Evolutionary conservation across 1,140 invertebrate genomes (phyloP), one percentile per base, ranked within the genome.

Genomic region (Pinna nobilis): DNA sequence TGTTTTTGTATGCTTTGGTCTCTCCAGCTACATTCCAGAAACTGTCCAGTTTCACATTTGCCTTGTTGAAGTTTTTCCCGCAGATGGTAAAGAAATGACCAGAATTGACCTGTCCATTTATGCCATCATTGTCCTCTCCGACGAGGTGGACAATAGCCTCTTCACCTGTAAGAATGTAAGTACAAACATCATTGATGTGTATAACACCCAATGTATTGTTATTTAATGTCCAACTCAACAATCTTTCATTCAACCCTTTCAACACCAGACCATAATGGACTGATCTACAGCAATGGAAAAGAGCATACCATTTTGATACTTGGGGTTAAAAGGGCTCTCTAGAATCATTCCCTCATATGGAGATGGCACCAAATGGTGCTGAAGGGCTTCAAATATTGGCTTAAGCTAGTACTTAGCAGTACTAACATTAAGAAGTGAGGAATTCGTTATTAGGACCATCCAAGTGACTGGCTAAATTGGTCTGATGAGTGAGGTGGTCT

Each of bases 101-200:
- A n/a, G 77, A 70, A 44, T 72, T 55, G 5, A 78, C 15, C 1
- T 65, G 47, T 18, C 35, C 73, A 70, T 78, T 74, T 9, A 81
- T 68, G 2, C 79, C 79, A 63, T 80, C 78, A 73, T 80, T 67
- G 13, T 79, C 70, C 37, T 70, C 59, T 37, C 79, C 79, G 13
- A 73, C 65, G 25, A 81, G 59, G 37, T 81, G 79, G 9, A 74
- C 68, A 9, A 81, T 60, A 15, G 64, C 41, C 33, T 60, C 74
- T 37, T 81, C 30, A 7, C 79, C 79, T 81, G 53, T 18, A 63
- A 70, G 49, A 55, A 20, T 25, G 11, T 13, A 68, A 50, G 47
- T 44, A 23, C 41, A n/a, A n/a, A 39, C 20, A 37, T n/a, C n/a
- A n/a, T 7, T 9, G 39, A 18, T 9, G 53, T 3, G 33, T n/a